Conservation (phyloP, 2,888 invertebrate genomes). For the Formica aserva region DNA sequence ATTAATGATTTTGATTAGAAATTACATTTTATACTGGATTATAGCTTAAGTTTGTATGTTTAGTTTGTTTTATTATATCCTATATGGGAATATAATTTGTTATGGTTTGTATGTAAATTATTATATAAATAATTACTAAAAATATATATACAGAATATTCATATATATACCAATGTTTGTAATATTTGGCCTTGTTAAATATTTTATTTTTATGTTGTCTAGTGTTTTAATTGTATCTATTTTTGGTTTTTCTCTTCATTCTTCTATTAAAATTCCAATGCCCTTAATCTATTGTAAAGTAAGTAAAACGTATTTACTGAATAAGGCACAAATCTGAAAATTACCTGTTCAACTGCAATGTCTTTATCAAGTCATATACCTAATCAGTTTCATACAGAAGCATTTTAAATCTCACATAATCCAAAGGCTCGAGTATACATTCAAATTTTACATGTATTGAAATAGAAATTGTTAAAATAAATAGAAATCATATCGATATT, state of each 20-base stretch:
- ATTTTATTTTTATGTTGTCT: neutral
- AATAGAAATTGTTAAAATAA: constrained; percentile 3
- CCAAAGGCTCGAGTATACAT: neutral
- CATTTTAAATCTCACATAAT: neutral
- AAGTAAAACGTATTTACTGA: neutral
- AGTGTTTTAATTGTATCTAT: neutral
- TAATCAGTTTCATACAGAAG: neutral
- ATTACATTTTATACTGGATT: neutral
- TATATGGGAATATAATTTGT: neutral
- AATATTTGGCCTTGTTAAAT: neutral
- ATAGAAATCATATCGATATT: neutral
- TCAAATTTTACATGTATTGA: neutral
- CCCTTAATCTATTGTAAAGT: neutral
- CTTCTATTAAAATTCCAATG: neutral
- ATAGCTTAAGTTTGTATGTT: neutral
- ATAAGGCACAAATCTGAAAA: neutral
- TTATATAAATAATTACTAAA: constrained; percentile 8
- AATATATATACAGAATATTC: neutral
- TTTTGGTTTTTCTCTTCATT: neutral
- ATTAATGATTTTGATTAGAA: neutral
- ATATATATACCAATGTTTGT: neutral
- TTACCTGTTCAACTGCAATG: neutral
- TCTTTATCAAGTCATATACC: neutral
- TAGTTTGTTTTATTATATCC: constrained; percentile 7
- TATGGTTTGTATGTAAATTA: neutral